Base-by-base conservation (phyloP, 1,140 invertebrate species). In the Scaptomyza montana region DNA sequence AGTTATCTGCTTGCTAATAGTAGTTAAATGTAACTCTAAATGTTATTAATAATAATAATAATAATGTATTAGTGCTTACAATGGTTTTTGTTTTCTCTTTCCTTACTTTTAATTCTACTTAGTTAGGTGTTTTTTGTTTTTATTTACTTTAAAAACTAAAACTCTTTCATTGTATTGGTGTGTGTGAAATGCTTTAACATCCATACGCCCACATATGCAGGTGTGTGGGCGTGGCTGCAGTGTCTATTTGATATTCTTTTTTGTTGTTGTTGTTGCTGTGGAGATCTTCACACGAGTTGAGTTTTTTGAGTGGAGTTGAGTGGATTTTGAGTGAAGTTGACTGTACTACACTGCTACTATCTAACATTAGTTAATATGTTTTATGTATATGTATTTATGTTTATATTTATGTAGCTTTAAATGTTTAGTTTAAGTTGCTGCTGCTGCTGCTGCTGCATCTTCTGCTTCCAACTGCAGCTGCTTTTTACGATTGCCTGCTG, bases 201-300 rank as follows among this genome's bases (percentile, higher is more conserved):
- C 69, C 55, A 53, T 36, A 21, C 47, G 9, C 64, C 21, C 47
- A 50, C 33, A 36, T 25, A n/a, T 30, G 62, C 43, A 50, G 56
- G n/a, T n/a, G n/a, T n/a, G n/a, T n/a, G n/a, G n/a, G 57, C 53
- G 54, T 61, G 63, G 36, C 57, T 61, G 47, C 55, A 45, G 50
- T 68, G 51, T 60, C 47, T 74, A 57, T 56, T n/a, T n/a, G n/a
- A n/a, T n/a, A n/a, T n/a, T n/a, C n/a, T n/a, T 67, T 71, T 47
- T 39, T 72, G 51, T 66, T 50, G 21, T 45, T 62, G 59, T 51
- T 69, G 50, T 71, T 79, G 39, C 36, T 78, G 78, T 63, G 82
- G 81, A 86, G 81, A 86, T 86, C 81, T 86, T 87, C 81, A 86
- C 81, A 87, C 81, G 79, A 82, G 82, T 82, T 86, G 57, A 68